Conservation (phyloP, 2,888 invertebrate species). For the Dysmachus trigonus region DNA sequence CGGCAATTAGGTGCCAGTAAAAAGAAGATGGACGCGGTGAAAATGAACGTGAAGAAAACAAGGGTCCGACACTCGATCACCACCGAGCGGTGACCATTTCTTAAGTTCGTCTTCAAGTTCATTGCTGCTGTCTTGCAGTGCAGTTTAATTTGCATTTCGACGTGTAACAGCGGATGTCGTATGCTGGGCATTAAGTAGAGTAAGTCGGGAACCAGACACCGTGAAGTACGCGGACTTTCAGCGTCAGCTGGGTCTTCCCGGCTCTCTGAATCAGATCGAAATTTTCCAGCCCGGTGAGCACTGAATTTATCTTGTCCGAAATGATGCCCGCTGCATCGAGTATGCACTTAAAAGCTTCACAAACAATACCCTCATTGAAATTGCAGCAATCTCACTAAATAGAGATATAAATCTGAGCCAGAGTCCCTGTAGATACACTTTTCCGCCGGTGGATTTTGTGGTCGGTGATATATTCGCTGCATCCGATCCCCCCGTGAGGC, state of each 20-base stretch:
- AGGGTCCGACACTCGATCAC: background rate
- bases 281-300: background rate
- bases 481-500: background rate
- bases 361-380: background rate
- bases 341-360: background rate
- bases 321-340: background rate
- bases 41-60: background rate
- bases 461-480: background rate
- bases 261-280: background rate
- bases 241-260: background rate
- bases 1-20: background rate
- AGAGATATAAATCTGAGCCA: background rate
- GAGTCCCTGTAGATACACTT: background rate
- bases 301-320: background rate
- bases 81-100: background rate
- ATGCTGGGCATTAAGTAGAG: background rate
- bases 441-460: background rate
- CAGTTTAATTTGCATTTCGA: slow-evolving; percentile 11
- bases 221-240: background rate
- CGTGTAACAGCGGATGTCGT: slow-evolving; percentile 1
- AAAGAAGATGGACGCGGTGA: background rate
- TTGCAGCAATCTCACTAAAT: background rate
- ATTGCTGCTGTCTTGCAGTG: background rate
- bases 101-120: background rate
- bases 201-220: background rate